Evolutionary conservation across 2,797 vertebrate genomes (phyloP), one percentile per base, ranked within the genome.

Genomic region (Coccyzus lansbergi): DNA sequence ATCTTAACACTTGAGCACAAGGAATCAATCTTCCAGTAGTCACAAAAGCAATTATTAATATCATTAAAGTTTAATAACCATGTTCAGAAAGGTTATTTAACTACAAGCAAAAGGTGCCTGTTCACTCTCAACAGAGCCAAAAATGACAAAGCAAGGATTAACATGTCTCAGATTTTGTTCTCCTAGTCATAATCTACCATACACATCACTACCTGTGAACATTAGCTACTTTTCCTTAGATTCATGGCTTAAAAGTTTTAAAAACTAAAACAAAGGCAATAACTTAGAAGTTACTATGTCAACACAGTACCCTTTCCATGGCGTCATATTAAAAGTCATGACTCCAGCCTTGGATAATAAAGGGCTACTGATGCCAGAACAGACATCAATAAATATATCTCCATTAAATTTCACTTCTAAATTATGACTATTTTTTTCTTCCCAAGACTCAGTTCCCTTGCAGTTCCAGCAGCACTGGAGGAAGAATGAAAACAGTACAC

Each of bases 11-110:
- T 86, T 26, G 7, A 90, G 75, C 25, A 87, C n/a, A 80, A 68
- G 40, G 64, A 95, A 92, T 90, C 77, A 84, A 74, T 90, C 81
- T 74, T 79, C 40, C 14, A 74, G 16, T 79, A 62, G 33, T 62
- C 71, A 84, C n/a, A 72, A 62, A 88, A 68, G 71, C 51, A 81
- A 25, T 92, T 70, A 15, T 38, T 82, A 86, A 42, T 58, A 92
- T 21, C 17, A 83, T 94, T 71, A 74, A 90, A 55, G 46, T 84
- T 96, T 93, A 90, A 94, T 72, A 72, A 4, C 14, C 28, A 33
- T 12, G 24, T 70, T 88, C 70, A 85, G 74, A 85, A 86, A 5
- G 40, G 76, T 49, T 74, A 85, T 65, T 92, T 65, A 88, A 94
- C 31, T 62, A 77, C 29, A 83, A 89, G 51, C 10, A 29, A 2